These are phyloP conservation scores for Phoeniculus purpureus DNA, from an alignment of 2,797 vertebrate species.

Conservation along the genomic window DNA sequence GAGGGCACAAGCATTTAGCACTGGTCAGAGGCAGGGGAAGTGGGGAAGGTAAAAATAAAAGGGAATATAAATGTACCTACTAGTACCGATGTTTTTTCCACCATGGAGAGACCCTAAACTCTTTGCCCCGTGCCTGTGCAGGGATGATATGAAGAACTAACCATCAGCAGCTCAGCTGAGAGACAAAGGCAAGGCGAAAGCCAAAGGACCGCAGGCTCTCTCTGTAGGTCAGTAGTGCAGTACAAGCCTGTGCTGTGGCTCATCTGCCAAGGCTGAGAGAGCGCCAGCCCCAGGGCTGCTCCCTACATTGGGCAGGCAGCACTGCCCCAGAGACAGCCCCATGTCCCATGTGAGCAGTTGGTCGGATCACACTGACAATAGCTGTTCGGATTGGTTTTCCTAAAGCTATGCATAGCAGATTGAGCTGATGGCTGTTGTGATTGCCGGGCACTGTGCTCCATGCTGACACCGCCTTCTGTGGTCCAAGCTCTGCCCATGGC, in stretches of 20 bases:
- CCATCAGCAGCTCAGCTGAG: background rate
- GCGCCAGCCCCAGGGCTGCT: background rate
- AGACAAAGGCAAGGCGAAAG: background rate
- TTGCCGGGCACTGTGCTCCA: background rate
- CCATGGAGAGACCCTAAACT: background rate
- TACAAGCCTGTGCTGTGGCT: background rate
- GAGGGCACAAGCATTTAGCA: background rate
- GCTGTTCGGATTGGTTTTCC: background rate
- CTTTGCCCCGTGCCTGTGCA: background rate
- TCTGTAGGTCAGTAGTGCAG: background rate
- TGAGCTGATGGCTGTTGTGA: conserved; percentile 8
- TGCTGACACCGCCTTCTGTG: background rate
- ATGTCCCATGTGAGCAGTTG: background rate
- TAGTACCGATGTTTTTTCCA: background rate
- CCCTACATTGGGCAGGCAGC: background rate
- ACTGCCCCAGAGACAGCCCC: background rate
- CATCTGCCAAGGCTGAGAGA: fast-evolving
- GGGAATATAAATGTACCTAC: background rate
- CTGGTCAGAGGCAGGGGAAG: background rate
- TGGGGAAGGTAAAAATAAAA: background rate
- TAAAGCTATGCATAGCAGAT: conserved; percentile 1
- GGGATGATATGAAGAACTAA: background rate
- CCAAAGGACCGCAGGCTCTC: background rate
- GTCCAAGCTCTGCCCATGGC: background rate
- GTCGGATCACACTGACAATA: conserved; percentile 36